These are phyloP conservation scores for Barbus barbus DNA, from an alignment of 2,113 vertebrate genomes.

Conservation along the genomic window DNA sequence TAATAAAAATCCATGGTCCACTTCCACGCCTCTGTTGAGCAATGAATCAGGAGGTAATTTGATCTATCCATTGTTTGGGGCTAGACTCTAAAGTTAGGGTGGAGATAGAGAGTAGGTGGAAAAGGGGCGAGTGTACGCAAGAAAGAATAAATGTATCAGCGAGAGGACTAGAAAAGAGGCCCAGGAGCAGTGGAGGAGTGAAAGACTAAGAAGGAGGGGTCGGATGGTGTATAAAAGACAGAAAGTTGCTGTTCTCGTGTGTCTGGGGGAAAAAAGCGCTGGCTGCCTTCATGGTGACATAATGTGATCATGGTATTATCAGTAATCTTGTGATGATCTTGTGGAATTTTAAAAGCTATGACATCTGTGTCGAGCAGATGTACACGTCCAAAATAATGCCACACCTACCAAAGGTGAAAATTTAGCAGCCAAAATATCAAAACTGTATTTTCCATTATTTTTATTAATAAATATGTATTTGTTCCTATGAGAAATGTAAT, in stretches of 20 bases:
- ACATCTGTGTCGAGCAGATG: neutral
- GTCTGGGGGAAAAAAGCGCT: neutral
- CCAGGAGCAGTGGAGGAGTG: neutral
- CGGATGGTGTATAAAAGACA: neutral
- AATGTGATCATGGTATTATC: slow-evolving; percentile 36
- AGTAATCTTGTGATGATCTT: slow-evolving; percentile 18
- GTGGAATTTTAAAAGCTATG: slow-evolving; percentile 13
- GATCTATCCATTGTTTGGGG: slow-evolving; percentile 26
- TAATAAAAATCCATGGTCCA: neutral
- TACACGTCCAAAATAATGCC: neutral
- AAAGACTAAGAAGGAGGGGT: neutral
- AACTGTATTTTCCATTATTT: neutral
- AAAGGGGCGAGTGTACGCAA: neutral
- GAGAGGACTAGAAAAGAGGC: neutral
- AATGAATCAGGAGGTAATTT: neutral
- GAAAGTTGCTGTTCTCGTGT: neutral
- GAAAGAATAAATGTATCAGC: slow-evolving; percentile 10
- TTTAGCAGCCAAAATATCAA: neutral
- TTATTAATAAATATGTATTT: neutral
- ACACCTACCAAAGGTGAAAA: neutral
- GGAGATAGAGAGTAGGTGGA: neutral
- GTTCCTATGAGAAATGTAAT: neutral
- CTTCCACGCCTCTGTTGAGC: slow-evolving; percentile 16
- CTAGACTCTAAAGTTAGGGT: slow-evolving; percentile 1
- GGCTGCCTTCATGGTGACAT: slow-evolving; percentile 35